Evolutionary conservation across 92 coral and sea anemone genomes (phyloP).

Genomic region (Montipora capitata): DNA sequence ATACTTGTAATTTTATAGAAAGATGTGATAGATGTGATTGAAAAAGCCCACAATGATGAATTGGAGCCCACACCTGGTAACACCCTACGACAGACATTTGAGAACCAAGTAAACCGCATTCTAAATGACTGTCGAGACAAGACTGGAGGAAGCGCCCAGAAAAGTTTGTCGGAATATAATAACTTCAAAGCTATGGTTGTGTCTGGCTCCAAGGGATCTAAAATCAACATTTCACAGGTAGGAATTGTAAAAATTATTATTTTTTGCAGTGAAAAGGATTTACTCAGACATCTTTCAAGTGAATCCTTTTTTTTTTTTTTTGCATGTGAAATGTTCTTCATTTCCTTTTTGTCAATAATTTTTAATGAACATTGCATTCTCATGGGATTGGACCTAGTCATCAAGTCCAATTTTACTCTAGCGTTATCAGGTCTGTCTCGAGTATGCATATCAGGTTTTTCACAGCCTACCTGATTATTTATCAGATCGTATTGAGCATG

Average conservation of each 20-base stretch:
- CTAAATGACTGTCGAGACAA: conserved; percentile 99
- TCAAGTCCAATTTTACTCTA: no score
- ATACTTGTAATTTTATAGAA: conserved; percentile 58
- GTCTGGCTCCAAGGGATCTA: conserved; percentile 99
- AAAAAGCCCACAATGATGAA: conserved; percentile 96
- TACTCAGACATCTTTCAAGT: no score
- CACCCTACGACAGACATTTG: conserved; percentile 98
- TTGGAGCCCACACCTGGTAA: conserved; percentile 99
- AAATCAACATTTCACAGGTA: conserved; percentile 99
- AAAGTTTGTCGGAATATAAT: conserved; percentile 98
- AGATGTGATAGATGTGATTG: conserved; percentile 99
- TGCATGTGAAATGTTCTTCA: no score
- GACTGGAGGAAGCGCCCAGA: conserved; percentile 99
- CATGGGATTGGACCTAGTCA: no score
- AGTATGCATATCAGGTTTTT: no score
- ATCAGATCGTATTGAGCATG: no score
- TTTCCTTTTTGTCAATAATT: no score
- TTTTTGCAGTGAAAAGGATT: background rate
- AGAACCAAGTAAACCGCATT: conserved; percentile 99
- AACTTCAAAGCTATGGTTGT: conserved; percentile 99
- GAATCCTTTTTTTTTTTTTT: no score
- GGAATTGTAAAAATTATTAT: background rate
- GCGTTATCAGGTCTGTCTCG: no score
- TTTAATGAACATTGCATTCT: no score
- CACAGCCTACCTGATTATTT: no score